Evolutionary conservation across 2,888 invertebrate species (phyloP), one percentile per base, ranked within the genome.

Genomic region (Meghimatium bilineatum): DNA sequence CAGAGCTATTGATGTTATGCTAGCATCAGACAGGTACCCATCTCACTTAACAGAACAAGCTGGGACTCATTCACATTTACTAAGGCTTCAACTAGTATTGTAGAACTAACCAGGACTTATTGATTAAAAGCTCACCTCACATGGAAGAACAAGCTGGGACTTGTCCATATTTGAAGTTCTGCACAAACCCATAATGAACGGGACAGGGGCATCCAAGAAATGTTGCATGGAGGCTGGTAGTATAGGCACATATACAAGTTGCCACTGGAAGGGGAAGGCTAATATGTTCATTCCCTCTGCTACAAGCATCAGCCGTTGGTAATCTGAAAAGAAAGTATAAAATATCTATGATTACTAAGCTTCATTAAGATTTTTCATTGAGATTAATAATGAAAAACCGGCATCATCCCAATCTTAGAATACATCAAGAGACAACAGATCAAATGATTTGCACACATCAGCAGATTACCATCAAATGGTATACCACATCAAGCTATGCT

Each of bases 231-330:
- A 93, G 78, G 98, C 97, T 0, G 99, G 99, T 90, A 99, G 95
- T 92, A 99, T 98, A 49, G 99, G 99, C 85, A 99, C 99, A 94
- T 99, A 99, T 3, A 99, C 99, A 94, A 99, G 99, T 80, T 98
- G 98, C 99, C 99, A 99, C 49, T 96, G 95, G 93, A 99, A 99
- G 1, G 99, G 99, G 91, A 99, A 97, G 63, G 99, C 94, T 36
- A 99, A 95, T 0, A 97, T 95, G 5, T 96, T 97, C 89, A 99
- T 95, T 90, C 98, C 97, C 94, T 99, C 99, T 10, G 99, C 97
- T 32, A 99, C 98, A 87, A 98, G 95, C 98, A 99, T 99, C 90
- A 99, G 94, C 92, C 97, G 96, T 94, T 98, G 97, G 94, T 97
- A 97, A 95, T 98, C 99, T 96, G 95, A 38, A 36, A 71, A 38